These are phyloP conservation scores for Lichenostomus cassidix DNA, from an alignment of 2,113 vertebrate species.

Conservation along the genomic window DNA sequence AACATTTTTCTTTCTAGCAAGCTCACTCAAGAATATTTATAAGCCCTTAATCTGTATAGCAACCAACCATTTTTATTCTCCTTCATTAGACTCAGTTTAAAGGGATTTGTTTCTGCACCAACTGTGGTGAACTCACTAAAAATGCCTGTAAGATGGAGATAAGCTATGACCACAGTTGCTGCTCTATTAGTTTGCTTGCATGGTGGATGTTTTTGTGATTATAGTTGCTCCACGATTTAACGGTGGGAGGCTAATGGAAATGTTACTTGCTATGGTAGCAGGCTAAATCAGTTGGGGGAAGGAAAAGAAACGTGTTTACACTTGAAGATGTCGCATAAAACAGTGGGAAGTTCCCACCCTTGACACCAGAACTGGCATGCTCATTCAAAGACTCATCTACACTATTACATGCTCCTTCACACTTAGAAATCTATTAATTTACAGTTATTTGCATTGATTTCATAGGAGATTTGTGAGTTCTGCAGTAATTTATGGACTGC, in stretches of 20 bases:
- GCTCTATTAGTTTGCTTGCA: conserved; percentile 73
- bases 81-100: conserved; percentile 56
- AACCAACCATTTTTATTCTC: not conserved
- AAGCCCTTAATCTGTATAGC: not conserved
- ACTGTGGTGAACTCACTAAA: conserved; percentile 15
- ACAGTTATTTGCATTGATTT: conserved; percentile 81
- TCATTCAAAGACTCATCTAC: conserved; percentile 68
- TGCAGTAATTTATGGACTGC: conserved; percentile 69
- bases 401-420: conserved; percentile 66
- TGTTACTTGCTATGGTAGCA: conserved; percentile 68
- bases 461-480: conserved; percentile 69
- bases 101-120: conserved; percentile 54
- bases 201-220: conserved; percentile 71
- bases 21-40: not conserved
- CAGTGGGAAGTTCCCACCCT: conserved; percentile 70
- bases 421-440: conserved; percentile 77
- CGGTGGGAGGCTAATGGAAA: conserved; percentile 82
- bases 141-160: conserved; percentile 53
- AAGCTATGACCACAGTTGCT: conserved; percentile 66
- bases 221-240: conserved; percentile 78
- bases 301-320: conserved; percentile 82
- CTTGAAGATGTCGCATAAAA: conserved; percentile 78
- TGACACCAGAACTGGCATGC: conserved; percentile 49
- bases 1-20: not conserved
- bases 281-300: conserved; percentile 70